Conservation (phyloP, 2,113 vertebrate genomes). For the Corythornis vintsioides region DNA sequence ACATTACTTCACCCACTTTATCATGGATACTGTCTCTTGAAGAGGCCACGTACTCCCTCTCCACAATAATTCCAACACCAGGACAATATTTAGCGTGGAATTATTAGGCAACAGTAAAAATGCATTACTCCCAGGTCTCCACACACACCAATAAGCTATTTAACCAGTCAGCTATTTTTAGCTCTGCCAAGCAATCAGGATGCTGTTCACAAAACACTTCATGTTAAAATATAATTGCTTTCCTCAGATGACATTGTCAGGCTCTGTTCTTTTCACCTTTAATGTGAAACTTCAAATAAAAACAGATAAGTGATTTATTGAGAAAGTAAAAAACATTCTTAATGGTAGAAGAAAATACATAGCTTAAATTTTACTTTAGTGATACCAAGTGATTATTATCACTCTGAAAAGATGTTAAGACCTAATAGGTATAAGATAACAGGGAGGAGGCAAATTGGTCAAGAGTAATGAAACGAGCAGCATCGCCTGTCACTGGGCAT, state of each 20-base stretch:
- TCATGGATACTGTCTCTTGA: neutral
- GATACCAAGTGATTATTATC: neutral
- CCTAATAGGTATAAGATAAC: neutral
- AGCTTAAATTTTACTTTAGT: neutral
- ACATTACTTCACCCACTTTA: neutral
- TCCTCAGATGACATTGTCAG: constrained; percentile 25
- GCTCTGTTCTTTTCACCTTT: constrained; percentile 9
- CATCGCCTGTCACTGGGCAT: neutral
- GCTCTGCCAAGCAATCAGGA: constrained; percentile 14
- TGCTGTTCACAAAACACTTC: constrained; percentile 39
- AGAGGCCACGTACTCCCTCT: neutral
- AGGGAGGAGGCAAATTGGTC: neutral
- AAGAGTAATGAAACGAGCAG: neutral
- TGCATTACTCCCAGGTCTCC: neutral
- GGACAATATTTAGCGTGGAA: neutral
- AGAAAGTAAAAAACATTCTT: neutral
- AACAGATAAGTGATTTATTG: neutral
- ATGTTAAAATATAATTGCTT: constrained; percentile 60
- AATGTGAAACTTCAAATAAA: neutral
- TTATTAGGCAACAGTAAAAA: neutral
- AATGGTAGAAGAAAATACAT: neutral
- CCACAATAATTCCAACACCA: neutral
- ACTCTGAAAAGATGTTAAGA: neutral
- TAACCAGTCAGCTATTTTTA: constrained; percentile 28
- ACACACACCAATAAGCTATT: neutral